phyloP scores from a whole-genome alignment of 2,113 vertebrate species.

The Trichomycterus rosablanca region DNA sequence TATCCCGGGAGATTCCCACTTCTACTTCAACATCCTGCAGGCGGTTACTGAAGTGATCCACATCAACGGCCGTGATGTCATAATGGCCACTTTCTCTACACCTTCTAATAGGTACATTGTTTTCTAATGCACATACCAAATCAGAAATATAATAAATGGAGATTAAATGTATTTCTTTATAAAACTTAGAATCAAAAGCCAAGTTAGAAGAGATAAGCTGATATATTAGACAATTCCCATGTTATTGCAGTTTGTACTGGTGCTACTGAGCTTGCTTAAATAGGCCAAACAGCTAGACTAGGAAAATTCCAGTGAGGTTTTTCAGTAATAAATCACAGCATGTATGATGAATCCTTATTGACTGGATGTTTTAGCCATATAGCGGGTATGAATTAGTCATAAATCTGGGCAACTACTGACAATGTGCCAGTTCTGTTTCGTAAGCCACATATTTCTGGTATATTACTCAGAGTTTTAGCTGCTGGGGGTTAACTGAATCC shows the following conservation, averaged over 20 bases:
- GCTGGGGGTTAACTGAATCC: constrained; percentile 47
- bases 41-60: constrained; percentile 90
- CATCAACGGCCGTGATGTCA: constrained; percentile 84
- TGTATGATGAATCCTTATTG: constrained; percentile 51
- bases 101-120: constrained; percentile 90
- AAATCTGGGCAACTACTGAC: constrained; percentile 30
- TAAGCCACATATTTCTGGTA: constrained; percentile 36
- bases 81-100: constrained; percentile 96
- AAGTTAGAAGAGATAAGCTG: no score
- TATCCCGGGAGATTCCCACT: constrained; percentile 95
- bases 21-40: constrained; percentile 98
- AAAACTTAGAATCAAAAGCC: constrained; percentile 35
- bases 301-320: constrained; percentile 55
- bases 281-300: constrained; percentile 52
- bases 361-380: constrained; percentile 40
- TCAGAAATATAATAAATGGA: no score
- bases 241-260: constrained; percentile 66
- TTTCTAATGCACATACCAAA: neutral
- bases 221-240: constrained; percentile 61
- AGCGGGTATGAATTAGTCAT: constrained; percentile 43
- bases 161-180: constrained; percentile 33
- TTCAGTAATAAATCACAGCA: constrained; percentile 48
- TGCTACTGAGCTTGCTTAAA: constrained; percentile 68
- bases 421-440: constrained; percentile 27
- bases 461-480: constrained; percentile 50